Evolutionary conservation across 1,140 invertebrate genomes (phyloP), one percentile per base, ranked within the genome.

Genomic region (Diprion similis): DNA sequence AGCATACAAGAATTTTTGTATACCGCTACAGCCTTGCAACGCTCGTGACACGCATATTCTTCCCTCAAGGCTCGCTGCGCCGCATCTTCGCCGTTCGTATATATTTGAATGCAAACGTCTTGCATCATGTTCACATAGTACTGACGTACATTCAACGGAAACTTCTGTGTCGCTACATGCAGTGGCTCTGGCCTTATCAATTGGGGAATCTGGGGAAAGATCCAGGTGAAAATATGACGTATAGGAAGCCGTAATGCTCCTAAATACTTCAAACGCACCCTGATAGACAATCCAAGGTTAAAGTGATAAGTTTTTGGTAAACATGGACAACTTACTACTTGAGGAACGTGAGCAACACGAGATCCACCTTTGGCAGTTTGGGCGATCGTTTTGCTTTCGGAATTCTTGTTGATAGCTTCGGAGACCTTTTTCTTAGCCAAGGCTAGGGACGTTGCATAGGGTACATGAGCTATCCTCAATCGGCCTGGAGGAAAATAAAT

Each of bases 1-100:
- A 96, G 90, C 84, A 95, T 92, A 73, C 93, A 94, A 18, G 95
- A 93, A 86, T 94, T 96, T 84, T 96, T 92, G 86, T 97, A 98
- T 59, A 97, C 95, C 72, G 90, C 89, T 37, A 95, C 90, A 48
- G 93, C 94, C 77, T 91, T 92, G 81, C 94, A 95, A 80, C 94
- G 92, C 77, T 94, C 93, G 79, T 94, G 94, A 68, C 93, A 94
- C 6, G 90, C 86, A 72, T 93, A 89, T 86, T 97, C 96, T 88
- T 97, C 95, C 74, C 91, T 90, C 77, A 93, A 87, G 1, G 93
- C 91, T 77, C 90, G 81, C 47, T 87, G 83, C 7, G 79, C 82
- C 13, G 95, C 95, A 82, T 96, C 93, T 59, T 92, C 88, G 75
- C 92, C 86, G 70, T 86, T 88, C 0, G 91, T 86, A 81, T 94